Evolutionary conservation across 2,797 vertebrate species (phyloP).

Genomic region (Serranus cabrilla): DNA sequence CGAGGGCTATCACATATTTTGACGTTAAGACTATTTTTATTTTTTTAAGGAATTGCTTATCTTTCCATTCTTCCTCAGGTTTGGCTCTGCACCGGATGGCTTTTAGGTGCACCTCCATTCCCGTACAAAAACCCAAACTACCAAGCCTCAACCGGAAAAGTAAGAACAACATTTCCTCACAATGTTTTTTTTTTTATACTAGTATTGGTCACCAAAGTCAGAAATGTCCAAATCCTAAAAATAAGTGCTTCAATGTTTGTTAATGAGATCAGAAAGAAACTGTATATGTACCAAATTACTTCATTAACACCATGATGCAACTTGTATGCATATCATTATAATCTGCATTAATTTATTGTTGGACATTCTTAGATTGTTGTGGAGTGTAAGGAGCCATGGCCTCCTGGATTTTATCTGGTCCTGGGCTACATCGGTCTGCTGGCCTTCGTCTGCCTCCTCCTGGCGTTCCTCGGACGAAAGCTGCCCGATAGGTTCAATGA

Average conservation of each 20-base stretch:
- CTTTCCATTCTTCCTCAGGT: conserved; percentile 59
- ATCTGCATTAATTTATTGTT: conserved; percentile 13
- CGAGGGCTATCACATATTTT: neutral
- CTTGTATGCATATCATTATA: neutral
- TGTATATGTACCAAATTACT: neutral
- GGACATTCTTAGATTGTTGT: conserved; percentile 72
- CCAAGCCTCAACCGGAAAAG: conserved; percentile 78
- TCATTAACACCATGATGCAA: neutral
- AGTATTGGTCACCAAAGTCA: neutral
- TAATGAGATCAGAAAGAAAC: neutral
- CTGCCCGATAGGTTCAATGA: conserved; percentile 87
- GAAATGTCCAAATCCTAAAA: neutral
- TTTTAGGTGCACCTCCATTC: conserved; percentile 75
- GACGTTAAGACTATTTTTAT: neutral
- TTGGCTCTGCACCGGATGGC: conserved; percentile 80
- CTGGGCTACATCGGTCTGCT: conserved; percentile 86
- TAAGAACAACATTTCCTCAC: conserved; percentile 34
- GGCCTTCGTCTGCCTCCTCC: conserved; percentile 80
- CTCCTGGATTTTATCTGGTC: conserved; percentile 83
- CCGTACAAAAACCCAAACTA: conserved; percentile 81
- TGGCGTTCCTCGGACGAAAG: conserved; percentile 84
- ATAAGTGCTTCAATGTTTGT: neutral
- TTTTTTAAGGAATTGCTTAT: neutral
- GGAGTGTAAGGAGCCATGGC: conserved; percentile 85
- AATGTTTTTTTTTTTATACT: too few species aligned